A percentile compares a stretch with the other conserved stretches of the same genome.
phyloP scores from a whole-genome alignment of 2,797 vertebrate species.

The Paedocypris micromegethes region DNA sequence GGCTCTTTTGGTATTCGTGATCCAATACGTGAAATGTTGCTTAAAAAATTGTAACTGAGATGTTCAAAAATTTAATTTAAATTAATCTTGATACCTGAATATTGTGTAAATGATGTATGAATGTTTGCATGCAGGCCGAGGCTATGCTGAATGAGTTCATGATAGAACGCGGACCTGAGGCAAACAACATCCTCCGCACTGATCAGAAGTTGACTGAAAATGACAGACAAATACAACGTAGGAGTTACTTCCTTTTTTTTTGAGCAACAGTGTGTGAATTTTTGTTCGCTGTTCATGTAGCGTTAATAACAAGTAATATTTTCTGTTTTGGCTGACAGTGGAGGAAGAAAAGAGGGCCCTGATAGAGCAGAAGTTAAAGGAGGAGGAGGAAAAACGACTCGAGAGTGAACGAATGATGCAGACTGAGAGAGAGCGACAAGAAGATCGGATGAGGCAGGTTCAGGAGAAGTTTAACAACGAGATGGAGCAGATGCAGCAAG shows the following conservation, averaged over 20 bases:
- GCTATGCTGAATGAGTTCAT: conserved; percentile 47
- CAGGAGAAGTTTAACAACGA: conserved; percentile 42
- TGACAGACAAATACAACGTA: conserved; percentile 47
- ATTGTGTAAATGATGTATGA: neutral
- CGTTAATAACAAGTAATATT: neutral
- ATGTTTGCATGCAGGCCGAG: conserved; percentile 45
- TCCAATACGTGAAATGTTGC: neutral
- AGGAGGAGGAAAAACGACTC: conserved; percentile 33
- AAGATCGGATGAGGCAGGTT: conserved; percentile 38
- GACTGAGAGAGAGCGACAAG: conserved; percentile 27
- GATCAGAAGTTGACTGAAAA: conserved; percentile 46
- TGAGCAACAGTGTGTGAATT: neutral
- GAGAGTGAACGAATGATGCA: conserved; percentile 33
- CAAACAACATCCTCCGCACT: conserved; percentile 43
- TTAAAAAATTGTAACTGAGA: too few species aligned
- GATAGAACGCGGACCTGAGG: conserved; percentile 37
- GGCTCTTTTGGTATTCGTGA: neutral
- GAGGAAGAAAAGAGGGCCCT: conserved; percentile 32
- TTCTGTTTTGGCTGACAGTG: conserved; percentile 24
- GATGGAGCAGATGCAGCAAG: conserved; percentile 21
- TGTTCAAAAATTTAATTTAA: too few species aligned
- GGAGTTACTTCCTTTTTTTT: neutral
- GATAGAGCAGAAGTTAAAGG: conserved; percentile 40
- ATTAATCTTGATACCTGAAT: neutral
- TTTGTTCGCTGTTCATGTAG: neutral